Base-by-base conservation (phyloP, 2,888 invertebrate genomes). In the Perizoma flavofasciatum region DNA sequence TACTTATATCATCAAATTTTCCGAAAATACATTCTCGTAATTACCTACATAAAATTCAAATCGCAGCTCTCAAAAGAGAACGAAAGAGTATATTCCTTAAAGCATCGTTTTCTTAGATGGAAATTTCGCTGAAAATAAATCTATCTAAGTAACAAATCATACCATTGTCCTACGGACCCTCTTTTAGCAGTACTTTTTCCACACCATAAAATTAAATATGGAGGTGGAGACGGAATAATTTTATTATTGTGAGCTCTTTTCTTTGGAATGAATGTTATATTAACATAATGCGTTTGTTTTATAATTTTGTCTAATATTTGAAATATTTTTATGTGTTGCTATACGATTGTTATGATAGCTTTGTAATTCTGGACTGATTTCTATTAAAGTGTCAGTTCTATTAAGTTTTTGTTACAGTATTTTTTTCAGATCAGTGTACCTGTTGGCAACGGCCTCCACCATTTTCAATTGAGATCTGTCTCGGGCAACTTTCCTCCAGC, bases 181-280 rank as follows among this genome's bases (percentile, higher is more conserved):
- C 75, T 73, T 54, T 61, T 68, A 70, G 75, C 73, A 62, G 73
- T 64, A 72, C 71, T 74, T 85, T 86, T 89, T 89, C 89, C 88
- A 84, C 84, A 78, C 86, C 86, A 89, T 88, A 85, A 88, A 88
- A 87, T 88, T 88, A 86, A 86, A 86, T 85, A 83, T 86, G 82
- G 78, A 78, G 70, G 73, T 68, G 72, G 72, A 78, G 79, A 60
- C 58, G 32, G 59, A 80, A 83, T 81, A 82, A 83, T 83, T 83
- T 79, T 81, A 79, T 82, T 77, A 79, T 73, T 55, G 66, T 66
- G 67, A 71, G 73, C 75, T 67, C 72, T 71, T 71, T 68, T 64
- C 49, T 60, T 51, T 35, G 55, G 47, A 55, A 65, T 53, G 57
- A 66, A 59, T 63, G 60, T 61, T 59, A 56, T 65, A 52, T 64